Conservation (phyloP, 30 jellyfish, hydroid and myxozoan genomes). For the Hydractinia symbiolongicarpus region DNA sequence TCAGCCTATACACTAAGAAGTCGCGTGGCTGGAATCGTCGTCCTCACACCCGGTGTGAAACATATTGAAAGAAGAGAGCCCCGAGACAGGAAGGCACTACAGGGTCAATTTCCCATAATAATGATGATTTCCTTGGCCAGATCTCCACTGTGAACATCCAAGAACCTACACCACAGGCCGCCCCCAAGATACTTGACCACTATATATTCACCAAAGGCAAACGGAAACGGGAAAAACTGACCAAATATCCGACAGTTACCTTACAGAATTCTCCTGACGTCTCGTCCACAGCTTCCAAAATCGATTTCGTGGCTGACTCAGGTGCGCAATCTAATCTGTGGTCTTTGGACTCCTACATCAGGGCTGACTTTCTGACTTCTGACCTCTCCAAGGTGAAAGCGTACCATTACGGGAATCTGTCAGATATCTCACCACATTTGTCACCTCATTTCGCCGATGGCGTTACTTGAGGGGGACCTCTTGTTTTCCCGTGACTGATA, state of each 20-base stretch:
- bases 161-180: no score
- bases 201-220: background rate
- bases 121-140: no score
- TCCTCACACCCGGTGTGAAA: no score
- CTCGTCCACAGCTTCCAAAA: background rate
- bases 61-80: no score
- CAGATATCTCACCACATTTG: background rate
- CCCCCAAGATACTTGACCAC: background rate
- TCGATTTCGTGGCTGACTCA: background rate
- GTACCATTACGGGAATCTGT: no score
- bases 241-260: background rate
- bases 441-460: slow-evolving; percentile 1
- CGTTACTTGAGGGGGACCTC: slow-evolving; percentile 14
- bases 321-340: slow-evolving; percentile 14
- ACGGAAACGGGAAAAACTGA: background rate
- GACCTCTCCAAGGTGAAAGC: background rate
- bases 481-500: background rate
- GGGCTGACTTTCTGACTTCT: background rate
- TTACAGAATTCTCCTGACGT: background rate
- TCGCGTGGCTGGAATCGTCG: no score
- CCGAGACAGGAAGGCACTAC: no score
- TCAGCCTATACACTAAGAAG: background rate
- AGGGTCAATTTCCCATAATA: no score
- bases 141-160: no score
- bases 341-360: slow-evolving; percentile 1